These are phyloP conservation scores for Lithophane ornitopus DNA, from an alignment of 2,888 invertebrate genomes.

Conservation along the genomic window DNA sequence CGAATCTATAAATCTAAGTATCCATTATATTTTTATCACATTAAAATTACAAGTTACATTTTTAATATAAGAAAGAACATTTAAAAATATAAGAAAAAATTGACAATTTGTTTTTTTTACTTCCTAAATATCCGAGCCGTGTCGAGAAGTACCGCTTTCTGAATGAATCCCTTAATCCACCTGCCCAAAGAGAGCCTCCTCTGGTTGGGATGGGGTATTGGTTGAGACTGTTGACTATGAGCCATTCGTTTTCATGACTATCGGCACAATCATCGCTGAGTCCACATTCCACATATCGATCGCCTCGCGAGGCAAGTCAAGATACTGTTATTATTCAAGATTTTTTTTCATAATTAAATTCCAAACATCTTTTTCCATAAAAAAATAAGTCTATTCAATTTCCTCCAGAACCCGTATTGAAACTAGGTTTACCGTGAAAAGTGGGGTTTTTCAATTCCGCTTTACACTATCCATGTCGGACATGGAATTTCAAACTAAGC, in stretches of 20 bases:
- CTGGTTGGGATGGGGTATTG: neutral
- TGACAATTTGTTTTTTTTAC: too few species aligned
- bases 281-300: neutral
- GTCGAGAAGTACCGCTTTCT: neutral
- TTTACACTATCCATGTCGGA: constrained; percentile 32
- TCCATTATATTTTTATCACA: too few species aligned
- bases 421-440: constrained; percentile 1
- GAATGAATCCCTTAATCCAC: neutral
- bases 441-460: constrained; percentile 5
- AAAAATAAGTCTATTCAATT: neutral
- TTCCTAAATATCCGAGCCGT: neutral
- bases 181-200: neutral
- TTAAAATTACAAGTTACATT: too few species aligned
- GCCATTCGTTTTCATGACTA: neutral
- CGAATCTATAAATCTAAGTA: neutral
- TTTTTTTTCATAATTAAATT: neutral
- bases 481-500: constrained; percentile 30
- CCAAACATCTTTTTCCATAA: neutral
- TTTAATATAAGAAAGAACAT: too few species aligned
- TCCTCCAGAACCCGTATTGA: neutral
- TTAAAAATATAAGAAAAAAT: too few species aligned
- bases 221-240: too few species aligned
- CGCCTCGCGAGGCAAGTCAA: neutral
- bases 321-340: neutral
- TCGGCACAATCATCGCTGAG: neutral